phyloP scores from a whole-genome alignment of 2,113 vertebrate species.

The Camarhynchus parvulus region DNA sequence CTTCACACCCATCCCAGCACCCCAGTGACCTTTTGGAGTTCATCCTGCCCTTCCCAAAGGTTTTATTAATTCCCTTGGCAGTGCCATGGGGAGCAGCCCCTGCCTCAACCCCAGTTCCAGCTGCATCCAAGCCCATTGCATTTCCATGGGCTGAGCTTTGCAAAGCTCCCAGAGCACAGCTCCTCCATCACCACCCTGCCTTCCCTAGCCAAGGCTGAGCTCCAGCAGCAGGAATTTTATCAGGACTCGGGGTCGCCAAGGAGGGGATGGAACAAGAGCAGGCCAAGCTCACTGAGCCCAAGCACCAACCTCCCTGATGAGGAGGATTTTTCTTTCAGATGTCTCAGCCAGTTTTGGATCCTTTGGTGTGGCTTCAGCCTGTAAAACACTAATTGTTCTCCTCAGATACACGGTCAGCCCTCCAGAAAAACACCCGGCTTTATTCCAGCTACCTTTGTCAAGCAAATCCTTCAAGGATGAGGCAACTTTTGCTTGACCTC shows the following conservation, averaged over 20 bases:
- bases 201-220: background rate
- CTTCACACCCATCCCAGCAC: background rate
- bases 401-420: background rate
- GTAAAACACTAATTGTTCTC: background rate
- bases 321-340: background rate
- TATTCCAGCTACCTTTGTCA: constrained; percentile 11
- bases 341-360: background rate
- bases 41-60: background rate
- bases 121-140: background rate
- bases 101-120: background rate
- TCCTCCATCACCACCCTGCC: background rate
- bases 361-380: background rate
- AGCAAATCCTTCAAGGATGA: background rate
- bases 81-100: accelerated
- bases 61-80: background rate
- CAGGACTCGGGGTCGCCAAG: background rate
- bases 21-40: background rate
- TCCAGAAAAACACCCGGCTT: background rate
- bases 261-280: background rate
- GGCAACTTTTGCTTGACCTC: background rate
- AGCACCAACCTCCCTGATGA: background rate
- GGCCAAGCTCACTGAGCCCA: background rate
- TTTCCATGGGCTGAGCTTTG: background rate
- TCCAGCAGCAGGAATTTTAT: background rate
- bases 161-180: background rate